Evolutionary conservation across 2,113 vertebrate species (phyloP).

Genomic region (Peromyscus maniculatus): DNA sequence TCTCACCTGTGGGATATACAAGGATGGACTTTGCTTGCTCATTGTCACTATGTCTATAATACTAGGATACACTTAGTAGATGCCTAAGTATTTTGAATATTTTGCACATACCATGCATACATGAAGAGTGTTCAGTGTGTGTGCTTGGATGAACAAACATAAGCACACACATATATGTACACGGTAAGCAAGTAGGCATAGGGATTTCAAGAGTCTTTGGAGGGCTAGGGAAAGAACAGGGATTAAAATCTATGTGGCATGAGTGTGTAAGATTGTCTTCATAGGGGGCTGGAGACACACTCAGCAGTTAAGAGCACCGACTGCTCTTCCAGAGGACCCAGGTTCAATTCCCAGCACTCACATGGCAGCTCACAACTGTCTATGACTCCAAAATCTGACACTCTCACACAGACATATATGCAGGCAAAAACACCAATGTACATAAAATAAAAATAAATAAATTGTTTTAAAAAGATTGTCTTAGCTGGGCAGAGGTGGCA

Average conservation of each 20-base stretch:
- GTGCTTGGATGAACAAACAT: not conserved
- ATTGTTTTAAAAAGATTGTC: not conserved
- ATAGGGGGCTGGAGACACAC: too few relatives aligned
- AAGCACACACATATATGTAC: not conserved
- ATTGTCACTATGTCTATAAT: not conserved
- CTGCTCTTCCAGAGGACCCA: too few relatives aligned
- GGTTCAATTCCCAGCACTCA: too few relatives aligned
- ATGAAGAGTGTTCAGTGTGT: not conserved
- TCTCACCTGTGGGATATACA: not conserved
- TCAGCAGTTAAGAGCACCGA: too few relatives aligned
- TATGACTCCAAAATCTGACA: too few relatives aligned
- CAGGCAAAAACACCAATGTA: too few relatives aligned
- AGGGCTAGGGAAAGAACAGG: not conserved
- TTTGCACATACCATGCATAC: not conserved
- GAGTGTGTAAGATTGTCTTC: not conserved
- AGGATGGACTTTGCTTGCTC: not conserved
- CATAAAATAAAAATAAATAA: too few relatives aligned
- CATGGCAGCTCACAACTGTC: too few relatives aligned
- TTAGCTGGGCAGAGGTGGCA: too few relatives aligned
- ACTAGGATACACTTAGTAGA: not conserved
- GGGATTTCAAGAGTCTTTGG: not conserved
- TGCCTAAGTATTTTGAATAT: not conserved
- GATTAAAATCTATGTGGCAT: accelerated
- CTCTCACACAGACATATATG: too few relatives aligned
- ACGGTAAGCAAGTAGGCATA: not conserved